Conservation (phyloP, 23 tunicate species). For the Ciona savignyi region DNA sequence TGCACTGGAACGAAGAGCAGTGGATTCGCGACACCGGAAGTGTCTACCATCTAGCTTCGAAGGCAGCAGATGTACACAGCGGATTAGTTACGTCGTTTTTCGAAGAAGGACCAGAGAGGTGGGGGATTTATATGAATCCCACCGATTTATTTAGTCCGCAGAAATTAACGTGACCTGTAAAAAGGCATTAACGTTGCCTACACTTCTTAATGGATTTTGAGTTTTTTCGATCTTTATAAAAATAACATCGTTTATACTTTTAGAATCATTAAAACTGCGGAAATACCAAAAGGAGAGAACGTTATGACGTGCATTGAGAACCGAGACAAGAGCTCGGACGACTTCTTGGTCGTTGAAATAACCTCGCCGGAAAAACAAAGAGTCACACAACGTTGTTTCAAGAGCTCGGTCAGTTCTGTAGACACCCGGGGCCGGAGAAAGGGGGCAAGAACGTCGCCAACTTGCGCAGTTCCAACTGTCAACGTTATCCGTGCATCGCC, state of each 20-base stretch:
- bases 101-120: not conserved
- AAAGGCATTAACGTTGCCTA: too few relatives aligned
- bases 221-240: too few relatives aligned
- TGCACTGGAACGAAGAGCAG: constrained; percentile 17
- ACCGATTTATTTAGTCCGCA: too few relatives aligned
- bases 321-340: not conserved
- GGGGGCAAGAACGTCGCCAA: too few relatives aligned
- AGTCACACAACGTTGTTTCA: not conserved
- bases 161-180: too few relatives aligned
- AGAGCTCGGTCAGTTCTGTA: not conserved
- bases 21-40: constrained; percentile 36
- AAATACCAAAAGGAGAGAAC: not conserved
- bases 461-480: not conserved
- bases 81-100: not conserved
- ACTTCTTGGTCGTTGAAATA: constrained; percentile 5
- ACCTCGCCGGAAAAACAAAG: not conserved
- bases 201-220: too few relatives aligned
- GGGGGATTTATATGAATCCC: too few relatives aligned
- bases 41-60: constrained; percentile 34
- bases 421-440: not conserved
- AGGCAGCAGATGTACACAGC: constrained; percentile 11
- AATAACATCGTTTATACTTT: too few relatives aligned
- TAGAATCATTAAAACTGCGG: not conserved
- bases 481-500: constrained; percentile 4
- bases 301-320: constrained; percentile 1